phyloP scores from a whole-genome alignment of 2,113 vertebrate species.

The Pagrus major region DNA sequence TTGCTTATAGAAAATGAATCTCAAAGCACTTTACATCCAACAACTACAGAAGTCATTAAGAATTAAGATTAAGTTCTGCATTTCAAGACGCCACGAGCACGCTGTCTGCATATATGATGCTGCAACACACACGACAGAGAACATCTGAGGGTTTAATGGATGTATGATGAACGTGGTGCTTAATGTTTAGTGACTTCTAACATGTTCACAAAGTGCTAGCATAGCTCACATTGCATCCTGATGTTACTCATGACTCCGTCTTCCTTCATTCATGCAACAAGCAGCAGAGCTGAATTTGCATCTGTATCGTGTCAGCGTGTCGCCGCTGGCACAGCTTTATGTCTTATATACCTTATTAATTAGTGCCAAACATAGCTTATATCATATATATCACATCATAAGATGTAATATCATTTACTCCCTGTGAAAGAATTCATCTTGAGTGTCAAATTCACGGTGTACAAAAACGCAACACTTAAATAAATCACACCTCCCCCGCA shows the following conservation, averaged over 20 bases:
- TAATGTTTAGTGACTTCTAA: not conserved
- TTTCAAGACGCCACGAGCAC: not conserved
- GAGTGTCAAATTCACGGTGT: not conserved
- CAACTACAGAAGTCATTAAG: slow-evolving; percentile 16
- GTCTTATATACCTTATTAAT: not conserved
- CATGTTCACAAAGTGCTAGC: slow-evolving; percentile 11
- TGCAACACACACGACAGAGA: not conserved
- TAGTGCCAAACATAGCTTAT: not conserved
- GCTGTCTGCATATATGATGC: slow-evolving; percentile 5
- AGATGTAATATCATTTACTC: not conserved
- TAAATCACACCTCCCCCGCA: slow-evolving; percentile 39
- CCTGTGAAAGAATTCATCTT: not conserved
- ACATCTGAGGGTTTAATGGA: not conserved
- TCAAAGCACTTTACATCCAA: slow-evolving; percentile 14
- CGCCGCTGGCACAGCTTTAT: not conserved
- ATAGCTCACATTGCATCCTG: slow-evolving; percentile 14
- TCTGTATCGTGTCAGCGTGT: slow-evolving; percentile 35
- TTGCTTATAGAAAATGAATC: not conserved
- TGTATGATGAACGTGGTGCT: not conserved
- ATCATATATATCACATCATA: no score
- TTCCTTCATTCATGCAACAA: slow-evolving; percentile 36
- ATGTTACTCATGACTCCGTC: slow-evolving; percentile 26
- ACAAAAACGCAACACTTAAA: slow-evolving; percentile 1
- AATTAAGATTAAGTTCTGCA: slow-evolving; percentile 12
- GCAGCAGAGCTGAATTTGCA: slow-evolving; percentile 24